Conservation (phyloP, 2,113 vertebrate species). For the Bujurquina vittata region DNA sequence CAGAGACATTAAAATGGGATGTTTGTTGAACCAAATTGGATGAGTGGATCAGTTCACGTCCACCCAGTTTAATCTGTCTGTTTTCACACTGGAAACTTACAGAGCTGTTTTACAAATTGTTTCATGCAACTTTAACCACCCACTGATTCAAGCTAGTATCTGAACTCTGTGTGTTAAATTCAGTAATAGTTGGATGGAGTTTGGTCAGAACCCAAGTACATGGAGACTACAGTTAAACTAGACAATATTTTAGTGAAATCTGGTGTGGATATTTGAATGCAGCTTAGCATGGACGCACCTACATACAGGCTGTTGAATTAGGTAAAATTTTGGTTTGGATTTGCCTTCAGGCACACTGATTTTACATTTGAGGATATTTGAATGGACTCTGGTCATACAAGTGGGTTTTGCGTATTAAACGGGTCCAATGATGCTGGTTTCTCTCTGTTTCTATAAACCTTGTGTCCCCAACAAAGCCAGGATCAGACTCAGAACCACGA, state of each 20-base stretch:
- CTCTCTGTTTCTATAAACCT: not conserved
- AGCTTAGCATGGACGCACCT: no score
- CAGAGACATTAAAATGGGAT: no score
- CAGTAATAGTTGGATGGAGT: not conserved
- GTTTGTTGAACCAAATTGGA: no score
- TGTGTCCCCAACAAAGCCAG: not conserved
- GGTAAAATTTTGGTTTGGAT: not conserved
- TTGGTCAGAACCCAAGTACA: not conserved
- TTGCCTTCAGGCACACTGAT: not conserved
- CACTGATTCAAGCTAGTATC: not conserved
- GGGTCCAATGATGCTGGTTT: not conserved
- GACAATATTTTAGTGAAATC: no score
- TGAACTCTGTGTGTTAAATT: not conserved
- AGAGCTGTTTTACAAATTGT: not conserved
- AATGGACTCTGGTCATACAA: not conserved
- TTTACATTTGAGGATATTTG: not conserved
- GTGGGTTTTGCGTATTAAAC: not conserved
- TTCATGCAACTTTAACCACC: not conserved
- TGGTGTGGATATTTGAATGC: not conserved
- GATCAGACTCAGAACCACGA: slow-evolving; percentile 12
- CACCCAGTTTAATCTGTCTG: not conserved
- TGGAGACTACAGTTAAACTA: not conserved
- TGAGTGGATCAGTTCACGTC: no score
- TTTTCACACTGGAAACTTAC: not conserved
- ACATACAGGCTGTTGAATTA: not conserved